Base-by-base conservation (phyloP, 2,797 vertebrate genomes). In the Cossypha heuglini region DNA sequence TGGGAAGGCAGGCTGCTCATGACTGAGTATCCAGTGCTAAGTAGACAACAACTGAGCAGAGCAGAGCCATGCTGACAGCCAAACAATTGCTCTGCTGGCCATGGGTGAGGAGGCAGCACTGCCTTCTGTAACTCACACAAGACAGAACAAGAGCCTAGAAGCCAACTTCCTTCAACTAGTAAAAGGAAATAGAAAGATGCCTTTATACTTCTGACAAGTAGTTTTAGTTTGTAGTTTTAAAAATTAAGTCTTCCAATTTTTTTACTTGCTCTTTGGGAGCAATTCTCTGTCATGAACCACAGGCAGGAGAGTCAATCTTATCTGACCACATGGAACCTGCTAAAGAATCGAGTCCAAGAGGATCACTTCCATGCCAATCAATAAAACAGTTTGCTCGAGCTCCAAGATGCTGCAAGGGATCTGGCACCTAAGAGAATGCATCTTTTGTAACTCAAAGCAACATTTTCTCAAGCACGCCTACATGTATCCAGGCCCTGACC, bases 391-490 rank as follows among this genome's bases (percentile, higher is more conserved):
- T 35, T 89, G 28, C 84, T 72, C 1, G 1, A 54, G 18, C 46
- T 83, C 49, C 38, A 74, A 64, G 61, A 80, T 48, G 21, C 57
- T 77, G 45, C 49, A 71, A 55, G 1, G 4, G 61, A 80, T 61
- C 68, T 93, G 61, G 78, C 81, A 68, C 33, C 64, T 61, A 37
- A 20, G 86, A 94, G 68, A 97, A 96, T n/a, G 22, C 11, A 42
- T 63, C 68, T 73, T 90, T 90, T 94, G 71, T 95, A 76, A 91
- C 52, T 80, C 35, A 67, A 85, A 37, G 31, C 71, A 93, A 90
- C 35, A 45, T 95, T 95, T 96, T 86, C 71, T 91, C 92, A 95
- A 79, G 86, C 61, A 49, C 0, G 6, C 90, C 92, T 63, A 82
- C 86, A 68, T 40, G 43, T 24, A 71, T 75, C 55, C 86, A 86